Evolutionary conservation across 2,888 invertebrate genomes (phyloP).

Genomic region (Xylophagus ater): DNA sequence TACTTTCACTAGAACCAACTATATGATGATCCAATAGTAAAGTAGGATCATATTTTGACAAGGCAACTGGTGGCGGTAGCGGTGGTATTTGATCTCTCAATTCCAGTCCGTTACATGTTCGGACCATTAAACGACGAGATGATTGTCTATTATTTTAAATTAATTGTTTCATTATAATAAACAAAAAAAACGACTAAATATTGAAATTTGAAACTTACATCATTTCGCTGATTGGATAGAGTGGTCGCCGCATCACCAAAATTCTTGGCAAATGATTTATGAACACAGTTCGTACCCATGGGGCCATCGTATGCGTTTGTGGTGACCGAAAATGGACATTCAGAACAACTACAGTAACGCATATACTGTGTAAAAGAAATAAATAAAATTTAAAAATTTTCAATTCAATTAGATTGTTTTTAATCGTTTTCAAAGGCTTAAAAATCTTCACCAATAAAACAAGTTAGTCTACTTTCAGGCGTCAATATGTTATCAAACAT

Average conservation of each 20-base stretch:
- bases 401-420: no score
- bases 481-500: no score
- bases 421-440: no score
- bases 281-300: constrained; percentile 92
- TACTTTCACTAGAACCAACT: constrained; percentile 20
- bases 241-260: constrained; percentile 81
- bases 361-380: constrained; percentile 51
- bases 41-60: constrained; percentile 35
- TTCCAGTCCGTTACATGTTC: constrained; percentile 68
- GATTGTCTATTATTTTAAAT: constrained; percentile 28
- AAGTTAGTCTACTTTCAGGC: no score
- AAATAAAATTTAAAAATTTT: constrained; percentile 4
- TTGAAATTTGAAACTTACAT: constrained; percentile 28
- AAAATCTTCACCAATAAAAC: no score
- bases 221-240: constrained; percentile 43
- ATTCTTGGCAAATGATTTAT: constrained; percentile 91
- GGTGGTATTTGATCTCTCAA: constrained; percentile 50
- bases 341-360: constrained; percentile 89
- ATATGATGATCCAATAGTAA: constrained; percentile 21
- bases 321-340: constrained; percentile 98
- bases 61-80: constrained; percentile 46
- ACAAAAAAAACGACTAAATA: neutral
- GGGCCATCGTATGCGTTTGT: constrained; percentile 95
- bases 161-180: neutral
- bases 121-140: constrained; percentile 55